phyloP scores from a whole-genome alignment of 1,140 invertebrate species.

The Helicoverpa armigera region DNA sequence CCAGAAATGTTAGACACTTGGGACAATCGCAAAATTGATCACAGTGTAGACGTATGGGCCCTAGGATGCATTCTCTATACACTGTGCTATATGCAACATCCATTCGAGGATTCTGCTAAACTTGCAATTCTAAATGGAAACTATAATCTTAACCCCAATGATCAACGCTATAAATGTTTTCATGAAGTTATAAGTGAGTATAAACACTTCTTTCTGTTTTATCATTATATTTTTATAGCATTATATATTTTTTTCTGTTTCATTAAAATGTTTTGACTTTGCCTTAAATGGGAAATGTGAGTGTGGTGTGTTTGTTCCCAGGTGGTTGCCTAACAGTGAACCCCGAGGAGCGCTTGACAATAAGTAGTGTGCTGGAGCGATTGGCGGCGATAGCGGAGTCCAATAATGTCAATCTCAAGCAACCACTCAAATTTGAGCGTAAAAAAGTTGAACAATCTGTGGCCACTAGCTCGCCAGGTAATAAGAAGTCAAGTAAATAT shows the following conservation, averaged over 20 bases:
- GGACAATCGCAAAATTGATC: conserved; percentile 97
- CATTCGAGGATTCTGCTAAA: conserved; percentile 99
- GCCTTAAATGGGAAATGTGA: conserved; percentile 8
- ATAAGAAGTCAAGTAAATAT: conserved; percentile 88
- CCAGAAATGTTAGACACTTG: conserved; percentile 99
- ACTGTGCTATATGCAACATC: conserved; percentile 97
- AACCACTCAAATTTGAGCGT: conserved; percentile 90
- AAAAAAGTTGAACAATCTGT: conserved; percentile 88
- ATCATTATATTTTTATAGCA: no score
- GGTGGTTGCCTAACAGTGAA: conserved; percentile 94
- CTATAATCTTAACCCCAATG: conserved; percentile 93
- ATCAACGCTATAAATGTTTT: conserved; percentile 93
- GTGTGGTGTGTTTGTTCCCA: conserved; percentile 70
- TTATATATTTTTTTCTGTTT: not conserved
- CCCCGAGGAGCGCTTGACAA: conserved; percentile 92
- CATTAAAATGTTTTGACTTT: conserved; percentile 17
- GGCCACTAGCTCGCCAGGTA: conserved; percentile 88
- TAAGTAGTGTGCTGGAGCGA: conserved; percentile 93
- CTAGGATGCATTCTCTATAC: conserved; percentile 98
- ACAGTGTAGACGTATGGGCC: conserved; percentile 97
- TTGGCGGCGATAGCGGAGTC: conserved; percentile 95
- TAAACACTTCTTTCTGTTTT: conserved; percentile 4
- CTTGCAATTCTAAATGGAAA: conserved; percentile 98
- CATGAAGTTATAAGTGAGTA: conserved; percentile 96
- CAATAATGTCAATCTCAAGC: conserved; percentile 92